Base-by-base conservation (phyloP, 2,888 invertebrate genomes). In the Ectropis crepuscularia region DNA sequence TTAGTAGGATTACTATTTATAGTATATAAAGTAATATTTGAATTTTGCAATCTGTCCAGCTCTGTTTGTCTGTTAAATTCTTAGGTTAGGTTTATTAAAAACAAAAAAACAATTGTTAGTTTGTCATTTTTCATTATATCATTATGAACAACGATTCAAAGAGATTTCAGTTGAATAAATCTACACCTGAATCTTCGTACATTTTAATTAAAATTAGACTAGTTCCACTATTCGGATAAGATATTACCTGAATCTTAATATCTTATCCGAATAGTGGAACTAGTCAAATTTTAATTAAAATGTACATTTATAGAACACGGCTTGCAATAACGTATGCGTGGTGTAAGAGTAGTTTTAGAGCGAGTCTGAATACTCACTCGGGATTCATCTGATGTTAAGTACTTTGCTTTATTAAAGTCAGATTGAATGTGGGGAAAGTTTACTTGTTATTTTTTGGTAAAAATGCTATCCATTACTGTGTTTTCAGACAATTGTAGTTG, bases 341-440 rank as follows among this genome's bases (percentile, higher is more conserved):
- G 11, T 8, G 28, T 58, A 51, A 46, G 60, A 61, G 46, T 57
- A 39, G 62, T 66, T 65, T 45, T 58, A 57, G 49, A 59, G 41
- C 48, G 45, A 54, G 53, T 67, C 63, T 46, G 43, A 41, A 55
- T 65, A 66, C 70, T 68, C 62, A 66, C 66, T 58, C 50, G 42
- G 11, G 53, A 61, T 65, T 67, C 66, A 65, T 58, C 45, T 36
- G 16, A 43, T 38, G 39, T 16, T 45, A 8, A 10, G 46, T 41
- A 11, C 36, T 53, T 47, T 53, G 47, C 6, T 38, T 6, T 41
- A 51, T 12, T 51, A 39, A 51, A 28, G 47, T 28, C 8, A 16
- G 5, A 47, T 47, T 47, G 16, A 5, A n/a, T 28, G 4, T 28
- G 16, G 16, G 16, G 4, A 28, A 28, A 28, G 16, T 28, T 4